Conservation (phyloP, 2,888 invertebrate genomes). For the Hirtodrosophila duncani region DNA sequence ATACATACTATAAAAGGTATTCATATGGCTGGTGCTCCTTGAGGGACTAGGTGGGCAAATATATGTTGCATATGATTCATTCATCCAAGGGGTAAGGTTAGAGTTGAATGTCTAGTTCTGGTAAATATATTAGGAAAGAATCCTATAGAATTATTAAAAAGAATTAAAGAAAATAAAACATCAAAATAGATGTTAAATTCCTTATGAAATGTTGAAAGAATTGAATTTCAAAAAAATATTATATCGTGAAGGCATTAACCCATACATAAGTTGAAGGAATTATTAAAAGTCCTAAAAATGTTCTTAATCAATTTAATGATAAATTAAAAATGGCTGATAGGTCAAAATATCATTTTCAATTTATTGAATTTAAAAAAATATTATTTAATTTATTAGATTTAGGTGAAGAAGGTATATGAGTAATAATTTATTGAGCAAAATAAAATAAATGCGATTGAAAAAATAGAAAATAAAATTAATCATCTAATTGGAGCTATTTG, state of each 20-base stretch:
- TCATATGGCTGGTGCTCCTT: too few species aligned
- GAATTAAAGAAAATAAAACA: conserved; percentile 78
- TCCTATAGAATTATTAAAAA: conserved; percentile 85
- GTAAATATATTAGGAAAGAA: conserved; percentile 86
- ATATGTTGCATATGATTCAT: too few species aligned
- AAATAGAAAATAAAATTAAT: too few species aligned
- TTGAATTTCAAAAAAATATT: conserved; percentile 71
- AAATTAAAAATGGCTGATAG: conserved; percentile 80
- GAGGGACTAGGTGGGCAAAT: too few species aligned
- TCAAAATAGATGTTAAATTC: conserved; percentile 78
- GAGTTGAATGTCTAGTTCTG: conserved; percentile 82
- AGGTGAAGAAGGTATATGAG: too few species aligned
- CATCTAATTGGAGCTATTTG: too few species aligned
- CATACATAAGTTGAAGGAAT: conserved; percentile 37
- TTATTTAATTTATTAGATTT: too few species aligned
- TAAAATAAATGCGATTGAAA: too few species aligned
- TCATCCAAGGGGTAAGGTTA: conserved; percentile 81
- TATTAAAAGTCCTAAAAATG: conserved; percentile 44
- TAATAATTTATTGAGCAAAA: too few species aligned
- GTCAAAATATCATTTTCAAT: too few species aligned
- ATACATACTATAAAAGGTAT: too few species aligned
- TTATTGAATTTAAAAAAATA: too few species aligned
- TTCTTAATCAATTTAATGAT: conserved; percentile 82
- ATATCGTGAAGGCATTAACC: conserved; percentile 33
- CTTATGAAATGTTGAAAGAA: neutral